Conservation (phyloP, 2,888 invertebrate species). For the Cetonia aurata region DNA sequence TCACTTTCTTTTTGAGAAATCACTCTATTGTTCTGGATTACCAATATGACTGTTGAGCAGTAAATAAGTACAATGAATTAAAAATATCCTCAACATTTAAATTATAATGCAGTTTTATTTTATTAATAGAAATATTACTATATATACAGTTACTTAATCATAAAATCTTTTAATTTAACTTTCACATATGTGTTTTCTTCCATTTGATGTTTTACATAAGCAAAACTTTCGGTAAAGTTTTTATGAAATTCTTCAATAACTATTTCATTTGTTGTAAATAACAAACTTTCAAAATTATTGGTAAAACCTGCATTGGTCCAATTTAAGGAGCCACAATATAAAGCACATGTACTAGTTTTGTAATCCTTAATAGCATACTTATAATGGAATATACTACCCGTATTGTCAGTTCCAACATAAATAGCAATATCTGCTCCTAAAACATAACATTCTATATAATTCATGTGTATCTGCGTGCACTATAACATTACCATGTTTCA, state of each 20-base stretch:
- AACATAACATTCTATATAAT: conserved; percentile 42
- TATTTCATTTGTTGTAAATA: conserved; percentile 56
- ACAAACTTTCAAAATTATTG: conserved; percentile 61
- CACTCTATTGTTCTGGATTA: too few relatives aligned
- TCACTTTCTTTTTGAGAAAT: too few relatives aligned
- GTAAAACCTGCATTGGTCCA: conserved; percentile 55
- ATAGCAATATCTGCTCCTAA: conserved; percentile 52
- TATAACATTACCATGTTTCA: conserved; percentile 52
- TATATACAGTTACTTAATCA: too few relatives aligned
- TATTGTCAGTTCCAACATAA: conserved; percentile 53
- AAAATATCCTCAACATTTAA: too few relatives aligned
- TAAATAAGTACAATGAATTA: too few relatives aligned
- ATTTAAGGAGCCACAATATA: conserved; percentile 61
- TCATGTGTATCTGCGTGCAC: background rate
- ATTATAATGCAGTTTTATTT: too few relatives aligned
- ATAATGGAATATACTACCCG: conserved; percentile 60
- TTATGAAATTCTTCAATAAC: conserved; percentile 55
- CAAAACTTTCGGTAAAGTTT: conserved; percentile 56
- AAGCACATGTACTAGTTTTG: conserved; percentile 51
- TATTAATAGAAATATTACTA: too few relatives aligned
- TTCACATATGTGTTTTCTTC: conserved; percentile 23
- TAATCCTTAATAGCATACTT: conserved; percentile 63
- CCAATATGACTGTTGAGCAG: too few relatives aligned
- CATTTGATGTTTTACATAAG: conserved; percentile 46
- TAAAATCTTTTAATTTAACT: conserved; percentile 18